Evolutionary conservation across 2,888 invertebrate genomes (phyloP).

Genomic region (Linnaemya vulpina): DNA sequence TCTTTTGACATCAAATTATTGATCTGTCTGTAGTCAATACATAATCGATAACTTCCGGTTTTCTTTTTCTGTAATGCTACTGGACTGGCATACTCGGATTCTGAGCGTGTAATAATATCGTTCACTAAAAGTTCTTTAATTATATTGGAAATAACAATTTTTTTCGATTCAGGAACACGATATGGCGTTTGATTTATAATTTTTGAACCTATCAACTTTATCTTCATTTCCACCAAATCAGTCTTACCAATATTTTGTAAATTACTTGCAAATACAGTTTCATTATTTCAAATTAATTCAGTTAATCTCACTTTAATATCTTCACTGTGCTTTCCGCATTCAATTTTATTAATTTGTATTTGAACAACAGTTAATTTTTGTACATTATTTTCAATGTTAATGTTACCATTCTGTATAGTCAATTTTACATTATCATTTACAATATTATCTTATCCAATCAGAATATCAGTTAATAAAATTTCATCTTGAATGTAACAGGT

Average conservation of each 20-base stretch:
- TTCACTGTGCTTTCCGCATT: background rate
- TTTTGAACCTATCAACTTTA: background rate
- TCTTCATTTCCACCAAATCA: constrained; percentile 16
- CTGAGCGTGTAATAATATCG: constrained; percentile 60
- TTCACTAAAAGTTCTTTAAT: constrained; percentile 57
- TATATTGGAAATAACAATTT: background rate
- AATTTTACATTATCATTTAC: background rate
- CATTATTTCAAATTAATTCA: background rate
- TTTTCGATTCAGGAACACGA: constrained; percentile 19
- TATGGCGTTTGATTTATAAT: background rate
- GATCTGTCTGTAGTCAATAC: constrained; percentile 59
- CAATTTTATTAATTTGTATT: background rate
- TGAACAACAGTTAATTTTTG: background rate
- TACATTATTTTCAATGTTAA: background rate
- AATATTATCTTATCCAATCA: constrained; percentile 11
- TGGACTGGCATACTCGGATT: constrained; percentile 66
- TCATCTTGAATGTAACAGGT: constrained; percentile 13
- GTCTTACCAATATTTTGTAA: constrained; percentile 23
- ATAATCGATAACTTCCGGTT: constrained; percentile 62
- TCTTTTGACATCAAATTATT: constrained; percentile 58
- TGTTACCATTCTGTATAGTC: background rate
- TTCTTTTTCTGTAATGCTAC: constrained; percentile 56
- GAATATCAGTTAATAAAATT: constrained; percentile 11
- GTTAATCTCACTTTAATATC: background rate
- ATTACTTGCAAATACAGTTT: background rate